phyloP scores from a whole-genome alignment of 1,140 invertebrate species.

The Odontomachus brunneus region DNA sequence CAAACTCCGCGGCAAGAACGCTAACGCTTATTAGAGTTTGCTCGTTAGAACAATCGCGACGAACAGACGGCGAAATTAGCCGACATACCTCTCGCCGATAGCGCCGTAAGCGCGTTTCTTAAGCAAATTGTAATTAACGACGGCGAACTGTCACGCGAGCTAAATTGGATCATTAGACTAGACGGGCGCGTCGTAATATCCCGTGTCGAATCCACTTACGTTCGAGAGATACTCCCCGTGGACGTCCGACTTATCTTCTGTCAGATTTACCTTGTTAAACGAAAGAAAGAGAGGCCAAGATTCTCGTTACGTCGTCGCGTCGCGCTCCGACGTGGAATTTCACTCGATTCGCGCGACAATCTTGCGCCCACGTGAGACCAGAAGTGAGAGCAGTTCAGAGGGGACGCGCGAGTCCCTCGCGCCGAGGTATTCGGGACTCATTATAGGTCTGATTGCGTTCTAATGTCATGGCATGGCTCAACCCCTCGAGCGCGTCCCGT shows the following conservation, averaged over 20 bases:
- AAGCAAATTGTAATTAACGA: slow-evolving; percentile 54
- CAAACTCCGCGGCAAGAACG: slow-evolving; percentile 50
- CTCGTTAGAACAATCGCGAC: slow-evolving; percentile 54
- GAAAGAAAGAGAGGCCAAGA: neutral
- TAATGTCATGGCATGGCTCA: slow-evolving; percentile 24
- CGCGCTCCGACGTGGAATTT: too few relatives aligned
- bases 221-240: neutral
- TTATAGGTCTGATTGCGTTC: slow-evolving; percentile 35
- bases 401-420: too few relatives aligned
- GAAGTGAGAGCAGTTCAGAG: neutral
- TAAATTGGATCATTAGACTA: neutral
- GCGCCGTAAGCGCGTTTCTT: slow-evolving; percentile 22
- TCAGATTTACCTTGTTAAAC: neutral
- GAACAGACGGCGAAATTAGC: slow-evolving; percentile 52
- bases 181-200: neutral
- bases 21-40: slow-evolving; percentile 62
- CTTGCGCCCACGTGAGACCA: neutral
- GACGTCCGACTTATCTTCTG: too few relatives aligned
- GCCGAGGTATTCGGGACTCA: neutral
- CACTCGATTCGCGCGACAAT: too few relatives aligned
- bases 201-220: slow-evolving; percentile 18
- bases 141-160: slow-evolving; percentile 23
- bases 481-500: slow-evolving; percentile 20
- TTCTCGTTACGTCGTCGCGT: too few relatives aligned
- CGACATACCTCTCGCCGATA: slow-evolving; percentile 40